Percentiles rank a stretch among this genome's conserved stretches.
Evolutionary conservation across 2,888 invertebrate genomes (phyloP).

Genomic region (Nycteola revayana): DNA sequence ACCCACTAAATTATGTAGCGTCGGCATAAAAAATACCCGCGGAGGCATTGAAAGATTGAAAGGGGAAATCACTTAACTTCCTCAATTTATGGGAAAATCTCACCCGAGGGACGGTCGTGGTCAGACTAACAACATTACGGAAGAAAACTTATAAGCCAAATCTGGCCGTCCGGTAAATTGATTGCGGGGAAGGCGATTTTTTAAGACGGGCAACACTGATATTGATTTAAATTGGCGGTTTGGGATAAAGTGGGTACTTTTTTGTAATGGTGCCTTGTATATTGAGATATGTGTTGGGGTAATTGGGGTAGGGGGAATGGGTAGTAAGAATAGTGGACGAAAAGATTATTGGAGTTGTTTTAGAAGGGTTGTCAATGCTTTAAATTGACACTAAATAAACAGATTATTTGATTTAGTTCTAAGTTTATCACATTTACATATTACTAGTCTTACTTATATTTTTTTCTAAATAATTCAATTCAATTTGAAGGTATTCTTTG

Average conservation of each 20-base stretch:
- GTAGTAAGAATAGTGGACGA: too few relatives aligned
- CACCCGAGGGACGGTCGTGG: slow-evolving; percentile 73
- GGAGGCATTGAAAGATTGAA: slow-evolving; percentile 79
- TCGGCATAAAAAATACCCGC: slow-evolving; percentile 62
- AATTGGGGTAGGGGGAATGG: too few relatives aligned
- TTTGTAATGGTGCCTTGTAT: too few relatives aligned
- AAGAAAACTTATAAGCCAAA: slow-evolving; percentile 66
- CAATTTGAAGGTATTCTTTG: too few relatives aligned
- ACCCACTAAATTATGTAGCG: slow-evolving; percentile 54
- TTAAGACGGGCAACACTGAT: slow-evolving; percentile 25
- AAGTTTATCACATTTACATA: too few relatives aligned
- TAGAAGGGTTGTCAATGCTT: too few relatives aligned
- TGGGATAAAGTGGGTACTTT: slow-evolving; percentile 1
- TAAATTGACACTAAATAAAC: too few relatives aligned
- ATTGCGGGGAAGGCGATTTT: slow-evolving; percentile 45
- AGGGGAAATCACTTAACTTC: slow-evolving; percentile 76
- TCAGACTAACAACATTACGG: slow-evolving; percentile 77
- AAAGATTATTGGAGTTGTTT: too few relatives aligned
- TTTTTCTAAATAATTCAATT: too few relatives aligned
- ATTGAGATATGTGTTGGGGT: background rate
- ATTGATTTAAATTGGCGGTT: slow-evolving; percentile 34
- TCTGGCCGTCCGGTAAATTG: slow-evolving; percentile 23
- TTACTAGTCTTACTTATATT: too few relatives aligned
- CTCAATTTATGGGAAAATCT: slow-evolving; percentile 77
- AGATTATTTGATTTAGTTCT: too few relatives aligned